phyloP scores from a whole-genome alignment of 2,797 vertebrate species.

The Coregonus sp. region DNA sequence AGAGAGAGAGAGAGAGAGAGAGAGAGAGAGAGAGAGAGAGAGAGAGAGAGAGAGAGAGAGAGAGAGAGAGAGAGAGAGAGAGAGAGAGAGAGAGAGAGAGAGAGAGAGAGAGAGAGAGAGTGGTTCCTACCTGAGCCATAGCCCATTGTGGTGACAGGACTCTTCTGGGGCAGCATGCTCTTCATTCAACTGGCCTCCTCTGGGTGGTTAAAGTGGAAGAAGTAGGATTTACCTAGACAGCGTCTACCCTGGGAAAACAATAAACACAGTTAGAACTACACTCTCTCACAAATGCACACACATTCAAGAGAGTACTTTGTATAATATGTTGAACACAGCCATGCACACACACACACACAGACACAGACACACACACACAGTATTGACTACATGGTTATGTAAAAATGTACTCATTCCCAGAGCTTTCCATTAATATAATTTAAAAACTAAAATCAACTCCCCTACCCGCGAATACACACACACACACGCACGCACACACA shows the following conservation, averaged over 20 bases:
- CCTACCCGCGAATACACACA: not conserved
- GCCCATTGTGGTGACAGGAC: constrained; percentile 70
- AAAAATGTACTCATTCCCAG: not conserved
- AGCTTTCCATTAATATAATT: not conserved
- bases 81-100: not conserved
- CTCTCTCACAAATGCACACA: not conserved
- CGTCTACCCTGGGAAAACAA: constrained; percentile 34
- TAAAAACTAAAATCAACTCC: not conserved
- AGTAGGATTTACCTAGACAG: constrained; percentile 54
- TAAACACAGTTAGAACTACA: not conserved
- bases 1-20: not conserved
- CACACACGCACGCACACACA: not conserved
- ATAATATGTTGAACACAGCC: not conserved
- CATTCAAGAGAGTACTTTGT: not conserved
- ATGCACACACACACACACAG: not conserved
- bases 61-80: not conserved
- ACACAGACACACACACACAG: not conserved
- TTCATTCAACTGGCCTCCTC: constrained; percentile 61
- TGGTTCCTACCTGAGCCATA: constrained; percentile 72
- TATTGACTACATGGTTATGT: not conserved
- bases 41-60: not conserved
- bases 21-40: not conserved
- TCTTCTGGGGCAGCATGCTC: constrained; percentile 83
- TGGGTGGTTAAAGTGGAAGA: constrained; percentile 54
- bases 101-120: not conserved